phyloP scores from a whole-genome alignment of 1,140 invertebrate genomes.

The Ylistrum balloti region DNA sequence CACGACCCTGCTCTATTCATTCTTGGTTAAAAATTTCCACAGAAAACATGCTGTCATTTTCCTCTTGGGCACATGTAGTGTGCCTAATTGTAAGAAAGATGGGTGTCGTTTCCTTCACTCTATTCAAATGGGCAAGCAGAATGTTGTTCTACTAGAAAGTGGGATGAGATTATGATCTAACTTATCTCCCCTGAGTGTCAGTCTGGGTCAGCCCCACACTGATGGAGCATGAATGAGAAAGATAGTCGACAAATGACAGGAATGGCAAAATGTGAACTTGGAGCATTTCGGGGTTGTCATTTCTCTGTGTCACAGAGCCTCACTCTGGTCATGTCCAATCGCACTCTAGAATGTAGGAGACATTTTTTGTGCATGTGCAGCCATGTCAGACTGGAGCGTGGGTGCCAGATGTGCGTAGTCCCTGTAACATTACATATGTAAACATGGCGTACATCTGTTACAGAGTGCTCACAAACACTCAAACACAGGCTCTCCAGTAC shows the following conservation, averaged over 20 bases:
- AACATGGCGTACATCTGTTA: constrained; percentile 33
- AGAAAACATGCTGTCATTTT: neutral
- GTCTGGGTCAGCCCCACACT: neutral
- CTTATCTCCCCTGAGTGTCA: neutral
- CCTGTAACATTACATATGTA: constrained; percentile 20
- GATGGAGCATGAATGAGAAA: neutral
- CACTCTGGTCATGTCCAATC: constrained; percentile 37
- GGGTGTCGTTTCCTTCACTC: neutral
- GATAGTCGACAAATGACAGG: neutral
- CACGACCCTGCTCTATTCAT: neutral
- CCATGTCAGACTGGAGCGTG: neutral
- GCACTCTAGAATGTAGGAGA: neutral
- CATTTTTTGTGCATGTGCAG: constrained; percentile 25
- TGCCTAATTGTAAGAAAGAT: neutral
- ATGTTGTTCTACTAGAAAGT: neutral
- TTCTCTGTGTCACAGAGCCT: neutral
- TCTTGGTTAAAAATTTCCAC: neutral
- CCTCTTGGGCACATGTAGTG: neutral
- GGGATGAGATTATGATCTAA: neutral
- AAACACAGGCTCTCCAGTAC: neutral
- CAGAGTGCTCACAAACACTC: neutral
- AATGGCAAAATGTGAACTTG: neutral
- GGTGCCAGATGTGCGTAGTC: neutral
- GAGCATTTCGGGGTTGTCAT: constrained; percentile 14
- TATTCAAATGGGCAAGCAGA: neutral